phyloP scores from a whole-genome alignment of 2,888 invertebrate species.

The Ophion costatus region DNA sequence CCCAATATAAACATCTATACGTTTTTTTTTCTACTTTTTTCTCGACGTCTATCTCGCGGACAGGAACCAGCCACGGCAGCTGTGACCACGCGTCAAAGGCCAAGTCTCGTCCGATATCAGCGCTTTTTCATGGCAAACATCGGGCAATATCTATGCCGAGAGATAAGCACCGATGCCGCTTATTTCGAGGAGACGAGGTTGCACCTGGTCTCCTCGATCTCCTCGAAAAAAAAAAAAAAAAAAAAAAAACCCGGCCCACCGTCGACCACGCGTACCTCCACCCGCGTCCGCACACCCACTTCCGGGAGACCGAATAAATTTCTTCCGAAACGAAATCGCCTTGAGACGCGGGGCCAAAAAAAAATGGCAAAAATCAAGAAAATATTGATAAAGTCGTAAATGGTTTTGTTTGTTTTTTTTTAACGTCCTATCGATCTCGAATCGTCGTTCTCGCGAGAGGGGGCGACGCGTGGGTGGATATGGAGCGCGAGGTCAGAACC shows the following conservation, averaged over 20 bases:
- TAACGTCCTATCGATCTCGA: too few relatives aligned
- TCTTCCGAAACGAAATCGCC: background rate
- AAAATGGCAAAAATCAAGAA: too few relatives aligned
- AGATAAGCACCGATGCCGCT: constrained; percentile 63
- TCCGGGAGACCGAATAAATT: constrained; percentile 51
- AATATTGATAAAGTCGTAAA: too few relatives aligned
- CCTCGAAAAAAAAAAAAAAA: too few relatives aligned
- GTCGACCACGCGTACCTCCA: constrained; percentile 4
- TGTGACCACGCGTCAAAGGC: constrained; percentile 81
- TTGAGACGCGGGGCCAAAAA: too few relatives aligned
- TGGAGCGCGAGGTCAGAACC: constrained; percentile 32
- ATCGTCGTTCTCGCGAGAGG: background rate
- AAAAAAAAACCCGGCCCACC: too few relatives aligned
- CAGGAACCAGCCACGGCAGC: constrained; percentile 76
- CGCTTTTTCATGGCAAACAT: constrained; percentile 75
- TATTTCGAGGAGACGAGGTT: constrained; percentile 46
- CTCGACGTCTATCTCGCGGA: constrained; percentile 65
- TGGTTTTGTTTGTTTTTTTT: too few relatives aligned
- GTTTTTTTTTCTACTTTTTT: constrained; percentile 1
- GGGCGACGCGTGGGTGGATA: background rate
- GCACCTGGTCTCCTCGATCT: constrained; percentile 74
- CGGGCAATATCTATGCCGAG: constrained; percentile 69
- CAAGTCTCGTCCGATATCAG: constrained; percentile 72
- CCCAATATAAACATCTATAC: background rate
- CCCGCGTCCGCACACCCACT: constrained; percentile 10